Evolutionary conservation across 2,113 vertebrate genomes (phyloP), one percentile per base, ranked within the genome.

Genomic region (Thalassoma bifasciatum): DNA sequence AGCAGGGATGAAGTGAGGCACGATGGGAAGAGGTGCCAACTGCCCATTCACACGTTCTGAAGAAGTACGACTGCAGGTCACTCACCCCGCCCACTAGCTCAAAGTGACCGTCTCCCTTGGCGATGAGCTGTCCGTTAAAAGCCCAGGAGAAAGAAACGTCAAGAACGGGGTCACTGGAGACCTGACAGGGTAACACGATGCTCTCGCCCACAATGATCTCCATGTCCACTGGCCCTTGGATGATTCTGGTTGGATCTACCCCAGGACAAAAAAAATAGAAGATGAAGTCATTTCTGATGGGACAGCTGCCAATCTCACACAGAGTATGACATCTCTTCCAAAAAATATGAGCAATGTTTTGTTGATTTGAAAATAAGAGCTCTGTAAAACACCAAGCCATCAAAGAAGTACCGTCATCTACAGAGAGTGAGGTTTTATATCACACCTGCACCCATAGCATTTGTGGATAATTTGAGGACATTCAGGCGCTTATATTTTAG

Each of bases 141-240:
- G 96, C 97, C 96, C 96, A 98, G 37, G 95, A 95, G 88, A 98
- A 99, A 38, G 90, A 95, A 40, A 95, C 94, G 66, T 96, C 95
- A 73, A 99, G 91, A 7, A 95, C 83, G 0, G 96, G 95, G 79
- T 98, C 97, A 0, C 95, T 95, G 62, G 93, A 75, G 23, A 96
- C 95, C 91, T 98, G 96, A 86, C 97, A 98, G 8, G 96, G 96
- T 81, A 97, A 88, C 68, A 98, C 93, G 1, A 98, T 91, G 3
- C 97, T 99, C 84, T 97, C 96, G 10, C 96, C 97, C 1, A 98
- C 97, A 0, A 96, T 94, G 26, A 97, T 96, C 79, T 98, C 96
- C 95, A 96, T 94, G 88, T 95, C 95, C 67, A 91, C 94, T 0
- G 97, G 96, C 8, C 95, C 95, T 90, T 97, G 62, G 49, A 80